Base-by-base conservation (phyloP, 1,140 invertebrate genomes). In the Xylocopa sonorina region DNA sequence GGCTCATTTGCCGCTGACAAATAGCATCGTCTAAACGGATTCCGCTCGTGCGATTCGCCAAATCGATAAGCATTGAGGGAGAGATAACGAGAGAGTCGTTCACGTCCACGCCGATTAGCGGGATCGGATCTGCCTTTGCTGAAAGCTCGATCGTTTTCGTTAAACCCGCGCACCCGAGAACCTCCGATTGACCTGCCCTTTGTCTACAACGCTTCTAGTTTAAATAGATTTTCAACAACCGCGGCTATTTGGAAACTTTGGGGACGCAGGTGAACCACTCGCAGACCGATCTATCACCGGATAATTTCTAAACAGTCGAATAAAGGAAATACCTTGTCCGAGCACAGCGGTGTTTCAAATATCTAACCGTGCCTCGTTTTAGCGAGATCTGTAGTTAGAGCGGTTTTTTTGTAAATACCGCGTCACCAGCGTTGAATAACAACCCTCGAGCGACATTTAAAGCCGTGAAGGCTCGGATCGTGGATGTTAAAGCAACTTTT, bases 1-100 rank as follows among this genome's bases (percentile, higher is more conserved):
- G 79, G 73, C 82, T 87, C 82, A 87, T 87, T 87, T 84, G 79
- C 66, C 27, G 38, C 66, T 86, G 85, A 87, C 82, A 87, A 87
- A 87, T 86, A 87, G 79, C 82, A 72, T 68, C 85, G 82, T 82
- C 73, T 69, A 84, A 87, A 84, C 82, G 84, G 85, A 87, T 87
- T 84, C 69, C 79, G 81, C 67, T 81, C 51, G 76, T 69, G 72
- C 82, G 76, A 87, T 86, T 86, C 82, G 76, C 76, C 73, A 60
- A 81, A 87, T 86, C 86, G 86, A 87, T 87, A 86, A 86, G 78
- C 79, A 76, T 71, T 57, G 76, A 84, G 68, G 43, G 76, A 62
- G 74, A 86, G 85, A 84, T 84, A 87, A 87, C 82, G 79, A 83
- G 75, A 83, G 75, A 86, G 84, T 84, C 82, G 76, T 87, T 86